Conservation (phyloP, 2,797 vertebrate genomes). For the Oreortyx pictus region DNA sequence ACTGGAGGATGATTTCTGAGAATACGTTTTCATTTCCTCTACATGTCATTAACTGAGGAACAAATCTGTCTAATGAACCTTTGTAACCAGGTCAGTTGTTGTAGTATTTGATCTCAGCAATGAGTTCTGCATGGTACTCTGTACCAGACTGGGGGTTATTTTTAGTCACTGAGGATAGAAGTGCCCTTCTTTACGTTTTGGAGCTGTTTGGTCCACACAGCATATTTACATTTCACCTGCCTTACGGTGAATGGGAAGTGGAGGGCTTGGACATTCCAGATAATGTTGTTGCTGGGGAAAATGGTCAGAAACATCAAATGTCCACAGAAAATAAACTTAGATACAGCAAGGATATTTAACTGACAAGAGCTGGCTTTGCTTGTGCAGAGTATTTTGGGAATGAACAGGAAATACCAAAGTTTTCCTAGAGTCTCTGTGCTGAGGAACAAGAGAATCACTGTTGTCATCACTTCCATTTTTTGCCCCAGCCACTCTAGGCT, state of each 20-base stretch:
- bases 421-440: constrained; percentile 19
- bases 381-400: constrained; percentile 33
- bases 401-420: constrained; percentile 40
- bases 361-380: constrained; percentile 10
- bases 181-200: not conserved
- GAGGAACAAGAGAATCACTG: constrained; percentile 25
- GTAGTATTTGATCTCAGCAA: not conserved
- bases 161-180: not conserved
- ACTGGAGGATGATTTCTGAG: not conserved
- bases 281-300: not conserved
- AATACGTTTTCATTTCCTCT: not conserved
- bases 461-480: constrained; percentile 18
- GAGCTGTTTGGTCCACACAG: not conserved
- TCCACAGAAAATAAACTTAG: constrained; percentile 4
- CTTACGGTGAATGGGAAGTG: not conserved
- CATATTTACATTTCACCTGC: not conserved
- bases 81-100: not conserved
- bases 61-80: not conserved
- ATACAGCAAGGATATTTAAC: constrained; percentile 2
- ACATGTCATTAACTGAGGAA: not conserved
- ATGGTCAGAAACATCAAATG: not conserved
- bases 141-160: not conserved
- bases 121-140: not conserved
- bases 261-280: not conserved
- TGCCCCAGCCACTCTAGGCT: not conserved